Evolutionary conservation across 2,797 vertebrate species (phyloP), one percentile per base, ranked within the genome.

Genomic region (Echiichthys vipera): DNA sequence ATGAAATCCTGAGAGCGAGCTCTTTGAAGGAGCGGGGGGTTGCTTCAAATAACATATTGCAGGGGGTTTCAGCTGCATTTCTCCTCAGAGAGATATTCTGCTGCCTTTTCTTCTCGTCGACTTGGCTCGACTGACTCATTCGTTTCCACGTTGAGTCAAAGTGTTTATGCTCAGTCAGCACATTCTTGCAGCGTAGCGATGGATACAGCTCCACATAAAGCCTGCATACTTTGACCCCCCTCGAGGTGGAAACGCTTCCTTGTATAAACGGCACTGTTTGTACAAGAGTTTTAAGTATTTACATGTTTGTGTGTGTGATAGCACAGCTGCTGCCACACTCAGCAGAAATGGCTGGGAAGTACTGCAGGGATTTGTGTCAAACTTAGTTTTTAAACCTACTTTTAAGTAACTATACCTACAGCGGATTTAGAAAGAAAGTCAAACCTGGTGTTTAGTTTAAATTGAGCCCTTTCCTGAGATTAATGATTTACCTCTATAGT

Each of bases 71-170:
- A 84, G 75, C 87, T 81, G 82, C 72, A 20, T 84, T 86, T 89
- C 86, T 91, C 86, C 88, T 88, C 32, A 50, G 88, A 84, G 87
- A 88, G 77, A 64, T 67, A 84, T 90, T 81, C 61, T 43, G 56
- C 71, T 67, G 76, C 78, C 51, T 80, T 80, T 55, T 71, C 78
- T 84, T 84, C 80, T 84, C 2, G 49, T 82, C 39, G 15, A 75
- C 82, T 90, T 88, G 88, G 88, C 91, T 90, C 55, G 74, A 73
- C 74, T 86, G 90, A 91, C 81, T 92, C 86, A 84, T 47, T 88
- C 27, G 84, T 93, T 93, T 91, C 92, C 88, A 88, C 81, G 84
- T 90, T 88, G 90, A 92, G 91, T 92, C 91, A 91, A 80, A 74
- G 77, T 85, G 88, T 92, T 90, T 88, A 84, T 84, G 86, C 86